Base-by-base conservation (phyloP, 2,113 vertebrate genomes). In the Panthera uncia region DNA sequence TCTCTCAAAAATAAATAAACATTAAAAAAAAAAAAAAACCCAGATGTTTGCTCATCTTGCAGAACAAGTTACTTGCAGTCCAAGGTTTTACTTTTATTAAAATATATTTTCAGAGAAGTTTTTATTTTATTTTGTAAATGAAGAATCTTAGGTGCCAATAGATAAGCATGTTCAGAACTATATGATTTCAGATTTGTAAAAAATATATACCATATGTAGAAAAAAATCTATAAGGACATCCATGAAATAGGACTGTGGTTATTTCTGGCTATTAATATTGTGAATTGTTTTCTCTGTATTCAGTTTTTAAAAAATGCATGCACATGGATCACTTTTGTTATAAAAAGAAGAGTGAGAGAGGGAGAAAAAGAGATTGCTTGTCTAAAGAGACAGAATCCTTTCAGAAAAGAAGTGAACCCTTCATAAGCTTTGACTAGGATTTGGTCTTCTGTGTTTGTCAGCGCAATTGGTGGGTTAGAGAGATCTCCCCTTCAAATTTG, bases 101-200 rank as follows among this genome's bases (percentile, higher is more conserved):
- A 94, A 94, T 69, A 2, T 69, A 27, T 52, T 85, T 88, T 93
- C 50, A 80, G 25, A 55, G 16, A 74, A 36, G 6, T 6, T 36
- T 79, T 78, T 63, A 91, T 71, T 89, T 71, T 19, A 19, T 65
- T 89, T 95, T 96, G 57, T 52, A 85, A 38, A 81, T 55, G n/a
- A 95, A 93, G 61, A 80, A 57, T 74, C 48, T 93, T 80, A 83
- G 38, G 19, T 50, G 21, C 85, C 52, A 68, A 65, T 73, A 82
- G 82, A 79, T 65, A 61, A 81, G 27, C 8, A 23, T 81, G 15
- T 95, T 91, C 74, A 61, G 31, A 90, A 55, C 13, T 33, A 3
- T 94, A 13, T 31, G 8, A 48, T 93, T 96, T 95, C 33, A 14
- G 69, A 66, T 84, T 94, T 88, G 18, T 88, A 71, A 93, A 68